Evolutionary conservation across 2,797 vertebrate species (phyloP).

Genomic region (Acanthurus tractus): DNA sequence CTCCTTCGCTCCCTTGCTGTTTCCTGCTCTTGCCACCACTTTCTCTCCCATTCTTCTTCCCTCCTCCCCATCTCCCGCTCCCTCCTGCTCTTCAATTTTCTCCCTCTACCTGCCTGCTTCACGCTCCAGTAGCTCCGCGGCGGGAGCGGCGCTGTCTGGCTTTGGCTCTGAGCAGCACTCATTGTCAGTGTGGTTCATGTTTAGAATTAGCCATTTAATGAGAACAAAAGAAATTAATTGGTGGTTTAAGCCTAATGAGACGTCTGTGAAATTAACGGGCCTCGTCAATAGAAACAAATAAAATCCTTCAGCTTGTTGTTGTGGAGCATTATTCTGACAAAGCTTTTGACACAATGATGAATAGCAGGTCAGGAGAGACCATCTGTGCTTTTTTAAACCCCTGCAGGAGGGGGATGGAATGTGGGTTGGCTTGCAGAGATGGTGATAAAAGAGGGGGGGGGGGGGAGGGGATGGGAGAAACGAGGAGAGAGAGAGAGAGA

Average conservation of each 20-base stretch:
- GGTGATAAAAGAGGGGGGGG: conserved; percentile 81
- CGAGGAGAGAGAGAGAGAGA: conserved; percentile 24
- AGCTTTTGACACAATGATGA: conserved; percentile 91
- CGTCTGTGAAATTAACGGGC: conserved; percentile 93
- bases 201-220: conserved; percentile 96
- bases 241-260: conserved; percentile 98
- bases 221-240: conserved; percentile 99
- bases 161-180: conserved; percentile 72
- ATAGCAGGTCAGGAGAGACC: conserved; percentile 92
- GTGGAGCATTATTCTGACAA: conserved; percentile 89
- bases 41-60: conserved; percentile 44
- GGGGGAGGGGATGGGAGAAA: conserved; percentile 29
- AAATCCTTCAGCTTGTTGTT: conserved; percentile 90
- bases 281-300: conserved; percentile 96
- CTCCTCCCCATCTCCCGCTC: conserved; percentile 36
- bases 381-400: conserved; percentile 91
- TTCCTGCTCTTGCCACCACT: conserved; percentile 54
- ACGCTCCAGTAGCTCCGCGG: conserved; percentile 78
- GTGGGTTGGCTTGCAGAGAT: conserved; percentile 76
- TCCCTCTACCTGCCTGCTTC: conserved; percentile 81
- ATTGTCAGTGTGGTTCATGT: conserved; percentile 89
- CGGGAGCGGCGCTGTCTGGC: conserved; percentile 73
- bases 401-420: conserved; percentile 80
- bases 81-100: conserved; percentile 72
- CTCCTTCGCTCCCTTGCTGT: conserved; percentile 55